Evolutionary conservation across 2,113 vertebrate genomes (phyloP).

Genomic region (Lipophrys pholis): DNA sequence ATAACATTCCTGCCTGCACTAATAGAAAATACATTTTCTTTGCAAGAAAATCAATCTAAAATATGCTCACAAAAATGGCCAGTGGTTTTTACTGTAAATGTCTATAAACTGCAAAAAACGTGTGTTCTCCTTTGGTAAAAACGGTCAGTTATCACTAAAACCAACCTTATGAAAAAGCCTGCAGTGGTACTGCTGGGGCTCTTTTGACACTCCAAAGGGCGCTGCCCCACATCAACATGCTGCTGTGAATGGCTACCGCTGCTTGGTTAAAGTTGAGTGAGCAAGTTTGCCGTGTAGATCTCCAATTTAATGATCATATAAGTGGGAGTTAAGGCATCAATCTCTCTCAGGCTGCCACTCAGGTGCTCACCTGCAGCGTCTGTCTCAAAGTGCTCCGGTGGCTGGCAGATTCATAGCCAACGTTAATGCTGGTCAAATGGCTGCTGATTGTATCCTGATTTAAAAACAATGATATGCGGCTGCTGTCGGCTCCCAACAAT

Average conservation of each 20-base stretch:
- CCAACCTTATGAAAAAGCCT: conserved; percentile 6
- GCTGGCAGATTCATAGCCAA: conserved; percentile 26
- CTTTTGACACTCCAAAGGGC: conserved; percentile 21
- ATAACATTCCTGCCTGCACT: no score
- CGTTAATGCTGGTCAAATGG: conserved; percentile 37
- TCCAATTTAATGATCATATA: conserved; percentile 51
- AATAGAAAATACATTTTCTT: no score
- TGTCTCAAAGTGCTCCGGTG: conserved; percentile 16
- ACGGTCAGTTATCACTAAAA: neutral
- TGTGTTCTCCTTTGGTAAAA: neutral
- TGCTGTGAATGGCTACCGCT: conserved; percentile 7
- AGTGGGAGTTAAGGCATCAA: conserved; percentile 45
- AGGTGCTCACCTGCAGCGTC: conserved; percentile 28
- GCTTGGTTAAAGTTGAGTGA: conserved; percentile 28
- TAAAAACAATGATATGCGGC: no score
- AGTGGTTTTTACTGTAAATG: neutral
- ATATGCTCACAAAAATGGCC: neutral
- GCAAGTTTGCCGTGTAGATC: conserved; percentile 30
- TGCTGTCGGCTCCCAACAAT: no score
- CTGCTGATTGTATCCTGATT: conserved; percentile 8
- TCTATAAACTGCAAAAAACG: neutral
- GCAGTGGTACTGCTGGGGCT: conserved; percentile 8
- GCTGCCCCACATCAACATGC: conserved; percentile 1
- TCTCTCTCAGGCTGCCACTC: conserved; percentile 43
- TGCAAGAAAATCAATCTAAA: no score